Conservation (phyloP, 2,888 invertebrate species). For the Tineola bisselliella region DNA sequence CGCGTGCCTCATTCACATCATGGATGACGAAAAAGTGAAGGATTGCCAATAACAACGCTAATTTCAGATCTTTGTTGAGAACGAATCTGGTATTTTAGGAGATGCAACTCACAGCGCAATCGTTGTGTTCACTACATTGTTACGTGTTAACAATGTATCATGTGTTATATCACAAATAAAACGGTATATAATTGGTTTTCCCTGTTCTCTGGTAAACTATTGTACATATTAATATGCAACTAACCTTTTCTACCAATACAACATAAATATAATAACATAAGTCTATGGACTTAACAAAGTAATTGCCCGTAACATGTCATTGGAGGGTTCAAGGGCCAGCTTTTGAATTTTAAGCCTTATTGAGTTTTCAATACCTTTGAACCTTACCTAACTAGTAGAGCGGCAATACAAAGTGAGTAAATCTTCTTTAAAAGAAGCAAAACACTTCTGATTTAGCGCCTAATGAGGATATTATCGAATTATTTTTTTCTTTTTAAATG, state of each 20-base stretch:
- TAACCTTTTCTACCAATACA: neutral
- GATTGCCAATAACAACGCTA: conserved; percentile 12
- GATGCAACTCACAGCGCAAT: conserved; percentile 8
- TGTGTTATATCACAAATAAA: no score
- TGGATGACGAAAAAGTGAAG: conserved; percentile 11
- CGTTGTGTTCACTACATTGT: neutral
- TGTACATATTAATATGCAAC: neutral
- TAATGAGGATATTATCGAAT: neutral
- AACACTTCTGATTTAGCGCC: neutral
- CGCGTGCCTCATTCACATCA: conserved; percentile 3
- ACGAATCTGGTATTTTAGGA: conserved; percentile 15
- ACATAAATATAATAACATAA: conserved; percentile 11
- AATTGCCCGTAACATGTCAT: conserved; percentile 22
- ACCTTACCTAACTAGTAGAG: conserved; percentile 47
- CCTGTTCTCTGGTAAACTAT: no score
- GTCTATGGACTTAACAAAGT: conserved; percentile 12
- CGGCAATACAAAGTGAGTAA: conserved; percentile 65
- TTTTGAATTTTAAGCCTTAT: conserved; percentile 50
- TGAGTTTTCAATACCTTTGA: conserved; percentile 45
- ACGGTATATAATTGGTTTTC: no score
- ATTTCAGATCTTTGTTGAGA: neutral
- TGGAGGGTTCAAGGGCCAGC: conserved; percentile 20
- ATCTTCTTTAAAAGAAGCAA: conserved; percentile 33
- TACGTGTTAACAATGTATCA: no score
- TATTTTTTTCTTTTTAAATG: neutral